Base-by-base conservation (phyloP, 2,888 invertebrate genomes). In the Diadromus collaris region DNA sequence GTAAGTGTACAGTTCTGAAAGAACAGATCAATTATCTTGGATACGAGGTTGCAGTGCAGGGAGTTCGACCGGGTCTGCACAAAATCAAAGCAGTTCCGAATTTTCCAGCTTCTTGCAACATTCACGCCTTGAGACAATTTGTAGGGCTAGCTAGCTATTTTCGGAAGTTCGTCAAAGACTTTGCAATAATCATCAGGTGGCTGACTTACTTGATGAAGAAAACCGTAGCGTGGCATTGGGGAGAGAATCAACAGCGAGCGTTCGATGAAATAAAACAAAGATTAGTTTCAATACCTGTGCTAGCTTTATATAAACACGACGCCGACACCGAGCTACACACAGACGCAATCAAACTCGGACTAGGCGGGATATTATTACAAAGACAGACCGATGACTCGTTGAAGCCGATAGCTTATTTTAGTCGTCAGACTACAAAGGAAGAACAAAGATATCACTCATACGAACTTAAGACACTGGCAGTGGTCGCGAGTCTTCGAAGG, bases 381-480 rank as follows among this genome's bases (percentile, higher is more conserved):
- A 76, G 65, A 54, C 79, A 85, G 46, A 24, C 58, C n/a, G 84
- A 85, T 16, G 72, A 80, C 38, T 56, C 73, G 4, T 64, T 86
- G 69, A 34, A 38, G 38, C 85, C 85, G 2, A 83, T 88, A 7
- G 85, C 86, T 1, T 91, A 87, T 70, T 86, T 82, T 41, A 89
- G 88, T 44, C 82, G 87, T 7, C 87, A 86, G 60, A 85, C 89
- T 0, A 84, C 85, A 0, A 76, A 71, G 1, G 80, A 84, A 1
- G 90, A 91, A 80, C 65, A 74, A 24, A 86, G 84, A 38, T 89
- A 88, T 46, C 87, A 87, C 54, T 86, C 86, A 0, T 88, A 87
- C 29, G 91, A 91, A 51, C 71, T 87, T 2, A 61, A 91, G 70
- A 85, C 84, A 2, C 78, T 91, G 16, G 89, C 89, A 0, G 85